These are phyloP conservation scores for Odontocolon sp. DNA, from an alignment of 2,888 invertebrate species.

Conservation along the genomic window DNA sequence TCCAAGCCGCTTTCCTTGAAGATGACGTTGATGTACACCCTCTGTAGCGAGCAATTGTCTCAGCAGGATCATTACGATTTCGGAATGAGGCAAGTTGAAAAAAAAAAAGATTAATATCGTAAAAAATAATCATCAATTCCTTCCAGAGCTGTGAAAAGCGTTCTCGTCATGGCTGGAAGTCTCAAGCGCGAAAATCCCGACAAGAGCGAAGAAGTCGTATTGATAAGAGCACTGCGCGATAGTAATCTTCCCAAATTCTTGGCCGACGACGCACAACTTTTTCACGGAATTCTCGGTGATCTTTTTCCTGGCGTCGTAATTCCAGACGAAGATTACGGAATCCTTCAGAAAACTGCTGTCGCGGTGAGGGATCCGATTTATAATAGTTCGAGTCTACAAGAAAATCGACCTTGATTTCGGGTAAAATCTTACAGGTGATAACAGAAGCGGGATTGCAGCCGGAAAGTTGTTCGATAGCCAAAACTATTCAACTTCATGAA, in stretches of 20 bases:
- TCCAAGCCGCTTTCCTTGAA: constrained; percentile 93
- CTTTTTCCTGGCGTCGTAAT: constrained; percentile 92
- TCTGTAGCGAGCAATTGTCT: constrained; percentile 94
- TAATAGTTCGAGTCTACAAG: neutral
- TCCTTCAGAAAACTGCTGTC: constrained; percentile 85
- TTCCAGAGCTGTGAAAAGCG: constrained; percentile 92
- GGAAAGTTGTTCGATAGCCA: constrained; percentile 85
- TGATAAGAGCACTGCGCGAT: constrained; percentile 93
- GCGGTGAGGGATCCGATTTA: constrained; percentile 65
- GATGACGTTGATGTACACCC: constrained; percentile 96
- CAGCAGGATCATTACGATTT: constrained; percentile 97
- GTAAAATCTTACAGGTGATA: constrained; percentile 79
- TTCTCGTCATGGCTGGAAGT: constrained; percentile 95
- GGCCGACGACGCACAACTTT: constrained; percentile 91
- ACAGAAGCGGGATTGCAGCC: constrained; percentile 85
- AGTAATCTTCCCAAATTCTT: constrained; percentile 96
- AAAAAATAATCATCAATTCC: constrained; percentile 3
- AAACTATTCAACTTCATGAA: constrained; percentile 93
- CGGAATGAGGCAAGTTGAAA: constrained; percentile 85
- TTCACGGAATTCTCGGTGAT: constrained; percentile 94
- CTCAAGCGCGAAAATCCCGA: constrained; percentile 93
- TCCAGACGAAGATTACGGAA: constrained; percentile 90
- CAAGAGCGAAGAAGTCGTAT: constrained; percentile 90
- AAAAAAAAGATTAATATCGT: neutral
- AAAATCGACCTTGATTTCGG: no score